Evolutionary conservation across 2,888 invertebrate genomes (phyloP).

Genomic region (Ernsta delagoae): DNA sequence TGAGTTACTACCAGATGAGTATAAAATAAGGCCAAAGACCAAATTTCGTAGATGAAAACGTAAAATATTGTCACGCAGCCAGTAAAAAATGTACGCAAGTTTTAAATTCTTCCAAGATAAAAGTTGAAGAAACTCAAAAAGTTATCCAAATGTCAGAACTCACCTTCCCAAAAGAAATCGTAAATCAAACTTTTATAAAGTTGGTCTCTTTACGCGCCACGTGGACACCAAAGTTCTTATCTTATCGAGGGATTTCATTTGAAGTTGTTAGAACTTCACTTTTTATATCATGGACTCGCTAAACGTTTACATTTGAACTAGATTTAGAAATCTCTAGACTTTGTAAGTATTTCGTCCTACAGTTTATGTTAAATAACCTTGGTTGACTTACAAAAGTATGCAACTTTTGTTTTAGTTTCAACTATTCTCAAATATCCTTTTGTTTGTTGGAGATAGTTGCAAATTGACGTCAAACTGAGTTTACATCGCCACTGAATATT

Average conservation of each 20-base stretch:
- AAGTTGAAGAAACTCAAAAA: not conserved
- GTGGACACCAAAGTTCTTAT: constrained; percentile 22
- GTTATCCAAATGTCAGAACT: not conserved
- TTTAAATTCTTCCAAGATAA: not conserved
- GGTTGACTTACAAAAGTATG: not conserved
- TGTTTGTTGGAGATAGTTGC: not conserved
- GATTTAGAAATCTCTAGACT: no score
- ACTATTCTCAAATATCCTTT: not conserved
- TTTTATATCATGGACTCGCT: not conserved
- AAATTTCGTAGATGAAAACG: no score
- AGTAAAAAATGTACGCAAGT: not conserved
- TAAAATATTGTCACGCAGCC: not conserved
- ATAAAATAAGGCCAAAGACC: not conserved
- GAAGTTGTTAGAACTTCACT: not conserved
- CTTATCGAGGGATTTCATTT: constrained; percentile 22
- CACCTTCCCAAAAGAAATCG: constrained; percentile 9
- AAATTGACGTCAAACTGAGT: not conserved
- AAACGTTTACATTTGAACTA: not conserved
- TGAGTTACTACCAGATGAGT: not conserved
- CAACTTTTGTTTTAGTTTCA: not conserved
- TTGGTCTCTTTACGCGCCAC: constrained; percentile 15
- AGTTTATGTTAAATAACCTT: no score
- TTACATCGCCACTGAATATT: not conserved
- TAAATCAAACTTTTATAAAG: constrained; percentile 35
- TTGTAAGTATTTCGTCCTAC: no score